Conservation (phyloP, 1,140 invertebrate species). For the Atta texana region DNA sequence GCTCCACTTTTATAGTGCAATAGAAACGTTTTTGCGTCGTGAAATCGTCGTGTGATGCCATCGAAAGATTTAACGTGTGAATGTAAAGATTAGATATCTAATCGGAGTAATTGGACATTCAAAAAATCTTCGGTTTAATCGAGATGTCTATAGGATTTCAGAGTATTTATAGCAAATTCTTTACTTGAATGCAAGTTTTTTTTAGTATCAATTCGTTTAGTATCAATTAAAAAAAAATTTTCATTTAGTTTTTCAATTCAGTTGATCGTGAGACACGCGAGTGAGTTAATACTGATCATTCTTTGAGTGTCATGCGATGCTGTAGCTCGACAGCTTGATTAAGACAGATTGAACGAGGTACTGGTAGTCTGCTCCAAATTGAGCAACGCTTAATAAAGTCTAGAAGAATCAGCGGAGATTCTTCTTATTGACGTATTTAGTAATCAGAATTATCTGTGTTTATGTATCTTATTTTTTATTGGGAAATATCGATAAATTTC, state of each 20-base stretch:
- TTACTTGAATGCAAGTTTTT: neutral
- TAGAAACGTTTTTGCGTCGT: neutral
- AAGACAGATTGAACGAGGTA: slow-evolving; percentile 50
- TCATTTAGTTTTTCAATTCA: slow-evolving; percentile 5
- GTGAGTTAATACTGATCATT: slow-evolving; percentile 28
- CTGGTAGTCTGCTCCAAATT: slow-evolving; percentile 34
- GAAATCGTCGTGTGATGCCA: neutral
- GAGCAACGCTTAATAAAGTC: slow-evolving; percentile 41
- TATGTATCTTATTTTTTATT: neutral
- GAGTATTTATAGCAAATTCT: too few species aligned
- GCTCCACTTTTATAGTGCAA: neutral
- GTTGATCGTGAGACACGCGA: neutral
- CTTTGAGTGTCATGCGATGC: slow-evolving; percentile 33
- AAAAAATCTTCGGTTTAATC: neutral
- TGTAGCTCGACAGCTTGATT: slow-evolving; percentile 50
- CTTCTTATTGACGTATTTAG: neutral
- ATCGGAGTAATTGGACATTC: slow-evolving; percentile 9
- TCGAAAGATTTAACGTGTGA: neutral
- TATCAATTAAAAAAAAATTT: neutral
- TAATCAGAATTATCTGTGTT: neutral
- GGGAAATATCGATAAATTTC: neutral
- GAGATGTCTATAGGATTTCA: neutral
- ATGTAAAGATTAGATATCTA: neutral
- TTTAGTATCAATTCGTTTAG: neutral
- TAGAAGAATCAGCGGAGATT: slow-evolving; percentile 23